phyloP scores from a whole-genome alignment of 2,888 invertebrate genomes.

The Protophormia terraenovae region DNA sequence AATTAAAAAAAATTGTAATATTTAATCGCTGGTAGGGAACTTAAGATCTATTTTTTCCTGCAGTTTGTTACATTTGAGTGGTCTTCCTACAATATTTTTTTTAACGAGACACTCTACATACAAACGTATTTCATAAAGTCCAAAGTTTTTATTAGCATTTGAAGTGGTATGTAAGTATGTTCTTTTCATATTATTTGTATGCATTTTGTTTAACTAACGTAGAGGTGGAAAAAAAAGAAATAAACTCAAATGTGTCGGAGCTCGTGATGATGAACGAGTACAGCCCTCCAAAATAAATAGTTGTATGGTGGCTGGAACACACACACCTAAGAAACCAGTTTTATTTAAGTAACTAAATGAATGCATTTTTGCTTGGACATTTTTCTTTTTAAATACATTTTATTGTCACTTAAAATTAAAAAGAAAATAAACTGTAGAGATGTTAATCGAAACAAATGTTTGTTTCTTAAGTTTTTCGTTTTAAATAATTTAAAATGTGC shows the following conservation, averaged over 20 bases:
- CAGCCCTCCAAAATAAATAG: background rate
- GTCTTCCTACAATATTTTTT: no score
- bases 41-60: no score
- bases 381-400: background rate
- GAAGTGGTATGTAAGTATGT: conserved; percentile 53
- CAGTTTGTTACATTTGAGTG: no score
- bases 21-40: no score
- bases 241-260: conserved; percentile 25
- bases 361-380: conserved; percentile 31
- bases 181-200: conserved; percentile 38
- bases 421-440: background rate
- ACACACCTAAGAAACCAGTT: conserved; percentile 52
- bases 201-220: conserved; percentile 31
- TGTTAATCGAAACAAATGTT: background rate
- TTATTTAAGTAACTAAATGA: conserved; percentile 27
- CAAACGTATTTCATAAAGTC: conserved; percentile 18
- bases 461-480: conserved; percentile 4
- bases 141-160: conserved; percentile 51
- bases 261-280: conserved; percentile 26
- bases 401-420: conserved; percentile 2
- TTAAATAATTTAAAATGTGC: background rate
- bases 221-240: background rate
- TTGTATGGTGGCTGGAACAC: conserved; percentile 23
- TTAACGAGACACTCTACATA: no score
- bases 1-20: no score